phyloP scores from a whole-genome alignment of 1,140 invertebrate genomes.

The Conus ventricosus region DNA sequence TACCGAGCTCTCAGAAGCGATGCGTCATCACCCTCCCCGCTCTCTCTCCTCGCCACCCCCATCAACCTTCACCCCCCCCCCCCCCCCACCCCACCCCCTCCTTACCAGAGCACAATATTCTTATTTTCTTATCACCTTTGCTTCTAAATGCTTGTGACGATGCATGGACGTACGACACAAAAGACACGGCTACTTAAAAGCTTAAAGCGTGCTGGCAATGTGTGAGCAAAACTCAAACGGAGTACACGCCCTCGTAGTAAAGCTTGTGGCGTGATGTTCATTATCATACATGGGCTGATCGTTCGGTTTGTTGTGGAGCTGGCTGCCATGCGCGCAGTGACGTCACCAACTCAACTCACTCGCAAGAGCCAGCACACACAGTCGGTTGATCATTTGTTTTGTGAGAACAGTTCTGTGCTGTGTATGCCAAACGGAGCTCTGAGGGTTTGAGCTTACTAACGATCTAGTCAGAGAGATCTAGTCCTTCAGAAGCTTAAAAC shows the following conservation, averaged over 20 bases:
- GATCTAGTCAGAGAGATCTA: no score
- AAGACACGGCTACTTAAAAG: no score
- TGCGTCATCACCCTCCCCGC: neutral
- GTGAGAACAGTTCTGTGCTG: neutral
- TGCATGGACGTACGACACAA: neutral
- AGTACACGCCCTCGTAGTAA: conserved; percentile 5
- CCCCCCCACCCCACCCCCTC: neutral
- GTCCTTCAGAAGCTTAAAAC: no score
- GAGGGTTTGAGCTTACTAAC: no score
- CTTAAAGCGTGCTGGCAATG: neutral
- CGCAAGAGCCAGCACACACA: neutral
- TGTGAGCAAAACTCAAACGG: neutral
- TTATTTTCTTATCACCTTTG: neutral
- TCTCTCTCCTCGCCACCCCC: neutral
- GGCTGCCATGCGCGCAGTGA: neutral
- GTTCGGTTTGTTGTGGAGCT: conserved; percentile 1
- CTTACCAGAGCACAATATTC: neutral
- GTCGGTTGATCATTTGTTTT: neutral
- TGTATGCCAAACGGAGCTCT: no score
- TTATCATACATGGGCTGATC: conserved; percentile 8
- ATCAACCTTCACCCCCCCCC: neutral
- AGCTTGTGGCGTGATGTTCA: conserved; percentile 10
- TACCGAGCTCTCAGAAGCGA: neutral
- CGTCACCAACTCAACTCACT: neutral
- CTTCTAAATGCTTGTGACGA: neutral